These are phyloP conservation scores for Temnothorax longispinosus DNA, from an alignment of 1,140 invertebrate species.

Conservation along the genomic window DNA sequence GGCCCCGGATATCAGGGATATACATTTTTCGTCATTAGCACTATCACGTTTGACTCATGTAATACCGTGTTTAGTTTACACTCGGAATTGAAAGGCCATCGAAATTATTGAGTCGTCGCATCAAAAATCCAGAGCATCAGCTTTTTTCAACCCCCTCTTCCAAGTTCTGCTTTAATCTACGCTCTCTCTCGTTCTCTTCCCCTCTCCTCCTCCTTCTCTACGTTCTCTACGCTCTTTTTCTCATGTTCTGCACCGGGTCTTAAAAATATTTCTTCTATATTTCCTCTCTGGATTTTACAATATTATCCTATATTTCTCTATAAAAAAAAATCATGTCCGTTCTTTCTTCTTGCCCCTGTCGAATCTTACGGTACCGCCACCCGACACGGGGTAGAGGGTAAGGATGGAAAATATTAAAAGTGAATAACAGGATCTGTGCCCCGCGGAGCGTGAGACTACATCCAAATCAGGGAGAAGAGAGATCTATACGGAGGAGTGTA, in stretches of 20 bases:
- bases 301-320: not conserved
- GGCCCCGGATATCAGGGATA: conserved; percentile 70
- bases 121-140: not conserved
- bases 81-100: not conserved
- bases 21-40: conserved; percentile 53
- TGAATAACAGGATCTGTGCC: conserved; percentile 70
- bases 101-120: not conserved
- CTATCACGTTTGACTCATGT: conserved; percentile 25
- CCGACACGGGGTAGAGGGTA: conserved; percentile 78
- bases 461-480: conserved; percentile 63
- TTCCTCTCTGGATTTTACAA: not conserved
- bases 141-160: not conserved
- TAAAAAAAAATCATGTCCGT: not conserved
- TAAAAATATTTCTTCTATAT: not conserved
- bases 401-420: conserved; percentile 71
- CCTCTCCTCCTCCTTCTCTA: conserved; percentile 25
- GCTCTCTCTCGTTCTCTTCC: conserved; percentile 41
- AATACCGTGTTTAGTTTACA: not conserved
- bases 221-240: conserved; percentile 1
- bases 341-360: conserved; percentile 50
- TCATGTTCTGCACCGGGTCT: not conserved
- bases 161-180: not conserved
- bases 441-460: conserved; percentile 66
- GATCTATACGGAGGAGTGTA: conserved; percentile 74
- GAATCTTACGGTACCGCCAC: conserved; percentile 72